A percentile compares a stretch with the other conserved stretches of the same genome.
These are phyloP conservation scores for Sthenelais limicola DNA, from an alignment of 2,888 invertebrate species.

Conservation along the genomic window DNA sequence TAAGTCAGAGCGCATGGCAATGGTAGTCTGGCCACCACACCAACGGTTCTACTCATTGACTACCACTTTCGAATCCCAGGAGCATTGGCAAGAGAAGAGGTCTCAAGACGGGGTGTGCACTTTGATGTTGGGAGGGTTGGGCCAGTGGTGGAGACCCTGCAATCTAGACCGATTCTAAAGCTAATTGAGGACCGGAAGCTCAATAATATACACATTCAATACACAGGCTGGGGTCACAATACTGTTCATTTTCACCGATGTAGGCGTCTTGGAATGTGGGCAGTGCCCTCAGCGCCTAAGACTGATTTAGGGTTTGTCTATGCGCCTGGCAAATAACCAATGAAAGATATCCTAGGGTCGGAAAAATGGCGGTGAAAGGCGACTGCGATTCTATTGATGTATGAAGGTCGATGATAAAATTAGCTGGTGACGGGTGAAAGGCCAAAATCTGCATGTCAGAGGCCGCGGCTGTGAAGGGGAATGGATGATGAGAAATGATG, in stretches of 20 bases:
- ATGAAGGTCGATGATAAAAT: constrained; percentile 36
- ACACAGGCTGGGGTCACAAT: background rate
- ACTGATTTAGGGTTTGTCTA: too few species aligned
- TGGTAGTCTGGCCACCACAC: constrained; percentile 5
- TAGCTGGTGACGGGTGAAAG: constrained; percentile 28
- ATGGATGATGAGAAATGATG: constrained; percentile 32
- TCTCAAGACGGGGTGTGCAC: background rate
- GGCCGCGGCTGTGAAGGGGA: background rate
- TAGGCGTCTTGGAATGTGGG: too few species aligned
- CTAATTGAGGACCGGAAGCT: constrained; percentile 25
- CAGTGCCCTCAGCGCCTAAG: too few species aligned
- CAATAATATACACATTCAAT: constrained; percentile 21
- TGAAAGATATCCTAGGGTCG: constrained; percentile 1
- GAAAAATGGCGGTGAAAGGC: constrained; percentile 20
- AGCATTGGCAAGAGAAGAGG: background rate
- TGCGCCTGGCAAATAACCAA: constrained; percentile 16
- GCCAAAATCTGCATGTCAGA: constrained; percentile 39
- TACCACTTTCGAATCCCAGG: background rate
- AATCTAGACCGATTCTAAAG: constrained; percentile 16
- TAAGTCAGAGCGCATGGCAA: constrained; percentile 22
- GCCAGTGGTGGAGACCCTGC: background rate
- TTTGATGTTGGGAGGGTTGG: constrained; percentile 13
- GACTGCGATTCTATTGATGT: constrained; percentile 21
- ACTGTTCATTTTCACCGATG: background rate
- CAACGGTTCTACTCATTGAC: constrained; percentile 4